Base-by-base conservation (phyloP, 1,140 invertebrate species). In the Cotesia chilonis region DNA sequence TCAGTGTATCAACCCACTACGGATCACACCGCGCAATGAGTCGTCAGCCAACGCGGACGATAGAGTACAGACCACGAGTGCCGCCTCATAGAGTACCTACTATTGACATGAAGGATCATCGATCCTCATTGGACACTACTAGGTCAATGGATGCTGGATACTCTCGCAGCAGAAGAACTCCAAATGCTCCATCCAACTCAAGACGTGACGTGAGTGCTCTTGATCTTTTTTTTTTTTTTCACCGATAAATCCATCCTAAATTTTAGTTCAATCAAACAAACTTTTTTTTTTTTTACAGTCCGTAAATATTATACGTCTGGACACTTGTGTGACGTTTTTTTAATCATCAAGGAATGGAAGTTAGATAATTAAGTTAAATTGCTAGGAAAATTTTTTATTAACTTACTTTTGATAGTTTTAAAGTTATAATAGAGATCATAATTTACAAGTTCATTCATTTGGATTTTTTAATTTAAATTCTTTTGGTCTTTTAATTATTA, bases 141-240 rank as follows among this genome's bases (percentile, higher is more conserved):
- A 68, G 65, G 51, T 70, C 83, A 82, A 74, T 80, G 78, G 60
- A 93, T 92, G 68, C 89, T 94, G 38, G 94, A 94, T 81, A 94
- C 47, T 60, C 64, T 35, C 93, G 61, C 89, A 93, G 77, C 94
- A 93, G 17, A 94, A 94, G 90, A 92, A 94, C 80, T 92, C 92
- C 88, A 87, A 12, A 90, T 88, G 80, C 85, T 87, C 79, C 87
- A 88, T 80, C 91, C 89, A 76, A 88, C 91, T 82, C 92, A 88
- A 81, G 90, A 89, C 85, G 91, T 89, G 89, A 84, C 87, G 79
- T 89, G 81, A 67, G 38, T 67, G 52, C 10, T 9, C 17, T 65
- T 65, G 9, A 36, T 36, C 3, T 47, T 47, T 47, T 47, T 41
- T 14, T 14, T 14, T 14, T 41, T 47, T 5, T 10, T 47, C 41